These are phyloP conservation scores for Virgularia gustaviana DNA, from an alignment of 92 coral and sea anemone species.

Conservation along the genomic window DNA sequence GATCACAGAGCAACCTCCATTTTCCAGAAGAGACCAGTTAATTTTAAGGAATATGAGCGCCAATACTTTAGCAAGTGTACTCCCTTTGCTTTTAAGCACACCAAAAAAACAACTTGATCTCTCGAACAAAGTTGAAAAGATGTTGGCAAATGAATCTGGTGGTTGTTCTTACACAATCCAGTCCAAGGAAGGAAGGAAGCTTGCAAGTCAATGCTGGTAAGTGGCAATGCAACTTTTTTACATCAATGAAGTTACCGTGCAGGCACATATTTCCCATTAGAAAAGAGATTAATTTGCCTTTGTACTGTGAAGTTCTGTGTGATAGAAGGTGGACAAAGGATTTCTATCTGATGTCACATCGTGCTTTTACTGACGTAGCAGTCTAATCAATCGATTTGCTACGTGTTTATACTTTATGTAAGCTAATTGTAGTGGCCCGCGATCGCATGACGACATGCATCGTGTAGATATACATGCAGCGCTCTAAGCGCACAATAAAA, in stretches of 20 bases:
- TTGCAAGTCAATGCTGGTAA: constrained; percentile 5
- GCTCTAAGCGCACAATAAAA: constrained; percentile 20
- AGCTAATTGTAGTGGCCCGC: no score
- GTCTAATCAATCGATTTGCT: constrained; percentile 35
- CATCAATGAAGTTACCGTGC: constrained; percentile 39
- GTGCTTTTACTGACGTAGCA: constrained; percentile 45
- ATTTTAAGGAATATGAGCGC: constrained; percentile 21
- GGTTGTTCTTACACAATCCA: not conserved
- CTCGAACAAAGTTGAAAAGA: not conserved
- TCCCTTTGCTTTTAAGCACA: constrained; percentile 48
- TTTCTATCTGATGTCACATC: constrained; percentile 27
- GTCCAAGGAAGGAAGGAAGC: not conserved
- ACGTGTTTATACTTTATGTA: no score
- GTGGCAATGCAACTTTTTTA: constrained; percentile 23
- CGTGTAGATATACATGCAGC: constrained; percentile 31
- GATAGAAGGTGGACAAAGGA: constrained; percentile 41
- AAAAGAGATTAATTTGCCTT: constrained; percentile 6
- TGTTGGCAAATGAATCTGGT: not conserved
- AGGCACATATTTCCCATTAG: constrained; percentile 33
- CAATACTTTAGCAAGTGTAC: constrained; percentile 29
- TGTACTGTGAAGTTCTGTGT: constrained; percentile 25
- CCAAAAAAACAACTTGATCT: constrained; percentile 26
- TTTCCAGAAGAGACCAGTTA: constrained; percentile 41
- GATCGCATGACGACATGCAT: constrained; percentile 27
- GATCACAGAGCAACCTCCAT: constrained; percentile 44